phyloP scores from a whole-genome alignment of 2,113 vertebrate genomes.

The Ceuthmochares aereus region DNA sequence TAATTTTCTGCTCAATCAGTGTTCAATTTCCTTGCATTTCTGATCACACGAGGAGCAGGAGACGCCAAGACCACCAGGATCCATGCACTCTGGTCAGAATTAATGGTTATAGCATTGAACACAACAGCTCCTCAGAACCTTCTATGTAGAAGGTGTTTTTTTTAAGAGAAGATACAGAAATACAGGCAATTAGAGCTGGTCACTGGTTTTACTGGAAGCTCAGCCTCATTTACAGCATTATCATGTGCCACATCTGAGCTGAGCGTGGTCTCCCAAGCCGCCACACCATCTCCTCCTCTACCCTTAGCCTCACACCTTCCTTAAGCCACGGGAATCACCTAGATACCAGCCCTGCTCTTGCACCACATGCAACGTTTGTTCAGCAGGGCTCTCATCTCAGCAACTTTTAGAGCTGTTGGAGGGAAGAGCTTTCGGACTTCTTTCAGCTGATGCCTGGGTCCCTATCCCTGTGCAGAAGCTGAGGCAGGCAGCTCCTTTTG shows the following conservation, averaged over 20 bases:
- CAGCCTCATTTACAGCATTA: not conserved
- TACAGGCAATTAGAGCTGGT: not conserved
- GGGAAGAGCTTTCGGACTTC: not conserved
- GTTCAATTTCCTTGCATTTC: not conserved
- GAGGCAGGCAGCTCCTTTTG: not conserved
- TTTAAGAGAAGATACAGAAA: not conserved
- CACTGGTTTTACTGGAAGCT: not conserved
- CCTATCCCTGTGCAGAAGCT: not conserved
- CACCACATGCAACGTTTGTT: fast-evolving
- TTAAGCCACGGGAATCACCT: not conserved
- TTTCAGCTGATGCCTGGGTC: not conserved
- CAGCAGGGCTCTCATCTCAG: not conserved
- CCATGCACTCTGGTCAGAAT: not conserved
- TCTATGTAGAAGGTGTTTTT: not conserved
- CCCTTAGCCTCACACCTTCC: not conserved
- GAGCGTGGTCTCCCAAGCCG: not conserved
- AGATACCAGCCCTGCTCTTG: not conserved
- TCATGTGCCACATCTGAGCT: not conserved
- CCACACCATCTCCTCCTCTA: not conserved
- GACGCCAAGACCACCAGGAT: not conserved
- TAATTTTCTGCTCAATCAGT: not conserved
- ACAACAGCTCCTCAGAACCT: not conserved
- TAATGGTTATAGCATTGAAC: fast-evolving
- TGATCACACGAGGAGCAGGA: not conserved
- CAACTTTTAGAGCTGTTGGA: not conserved